Evolutionary conservation across 2,888 invertebrate species (phyloP).

Genomic region (Hedya salicella): DNA sequence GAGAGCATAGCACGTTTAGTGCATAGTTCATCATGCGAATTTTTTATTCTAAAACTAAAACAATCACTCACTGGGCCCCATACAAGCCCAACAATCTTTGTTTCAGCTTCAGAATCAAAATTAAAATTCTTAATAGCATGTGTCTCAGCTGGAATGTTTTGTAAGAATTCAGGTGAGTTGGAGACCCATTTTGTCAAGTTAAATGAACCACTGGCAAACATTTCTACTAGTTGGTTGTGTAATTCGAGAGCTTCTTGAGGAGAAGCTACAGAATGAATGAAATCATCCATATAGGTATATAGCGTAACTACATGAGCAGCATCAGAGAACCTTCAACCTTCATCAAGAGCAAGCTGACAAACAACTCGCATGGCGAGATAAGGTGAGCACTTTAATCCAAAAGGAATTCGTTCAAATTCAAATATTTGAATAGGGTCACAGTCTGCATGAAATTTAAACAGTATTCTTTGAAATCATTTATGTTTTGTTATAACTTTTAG

Average conservation of each 20-base stretch:
- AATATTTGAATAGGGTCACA: background rate
- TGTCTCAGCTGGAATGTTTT: slow-evolving; percentile 12
- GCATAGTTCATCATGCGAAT: background rate
- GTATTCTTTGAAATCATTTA: slow-evolving; percentile 30
- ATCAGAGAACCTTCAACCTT: background rate
- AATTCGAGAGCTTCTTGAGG: too few species aligned
- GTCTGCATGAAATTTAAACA: background rate
- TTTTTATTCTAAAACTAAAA: slow-evolving; percentile 16
- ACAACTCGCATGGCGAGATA: slow-evolving; percentile 45
- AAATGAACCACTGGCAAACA: slow-evolving; percentile 40
- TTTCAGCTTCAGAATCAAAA: slow-evolving; percentile 20
- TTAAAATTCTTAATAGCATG: slow-evolving; percentile 3
- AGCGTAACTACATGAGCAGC: slow-evolving; percentile 15
- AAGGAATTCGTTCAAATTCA: slow-evolving; percentile 31
- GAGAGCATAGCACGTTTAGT: slow-evolving; percentile 29
- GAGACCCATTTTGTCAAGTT: slow-evolving; percentile 38
- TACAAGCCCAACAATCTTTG: slow-evolving; percentile 26
- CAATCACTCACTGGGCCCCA: slow-evolving; percentile 27
- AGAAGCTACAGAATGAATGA: too few species aligned
- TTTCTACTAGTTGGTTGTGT: too few species aligned
- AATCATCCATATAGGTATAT: too few species aligned
- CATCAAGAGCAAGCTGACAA: slow-evolving; percentile 27
- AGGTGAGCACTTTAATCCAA: slow-evolving; percentile 33
- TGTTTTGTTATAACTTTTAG: slow-evolving; percentile 17
- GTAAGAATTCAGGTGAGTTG: slow-evolving; percentile 17